Conservation (phyloP, 2,113 vertebrate genomes). For the Rana temporaria region DNA sequence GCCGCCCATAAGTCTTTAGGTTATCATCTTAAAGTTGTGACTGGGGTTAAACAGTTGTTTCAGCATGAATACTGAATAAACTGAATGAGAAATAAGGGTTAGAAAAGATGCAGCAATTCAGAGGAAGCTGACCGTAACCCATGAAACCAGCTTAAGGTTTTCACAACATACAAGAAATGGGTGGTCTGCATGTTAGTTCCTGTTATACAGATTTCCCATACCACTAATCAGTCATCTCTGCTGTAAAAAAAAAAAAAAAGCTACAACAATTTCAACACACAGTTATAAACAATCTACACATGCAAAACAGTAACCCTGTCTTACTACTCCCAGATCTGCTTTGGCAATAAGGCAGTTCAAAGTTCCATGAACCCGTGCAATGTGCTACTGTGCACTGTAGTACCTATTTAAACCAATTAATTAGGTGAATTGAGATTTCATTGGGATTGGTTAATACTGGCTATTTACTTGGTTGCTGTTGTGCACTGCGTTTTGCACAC, state of each 20-base stretch:
- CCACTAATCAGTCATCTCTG: neutral
- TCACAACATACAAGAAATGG: constrained; percentile 18
- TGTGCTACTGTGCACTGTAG: no score
- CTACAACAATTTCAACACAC: neutral
- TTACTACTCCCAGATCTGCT: no score
- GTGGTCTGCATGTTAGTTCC: constrained; percentile 16
- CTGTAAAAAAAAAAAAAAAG: neutral
- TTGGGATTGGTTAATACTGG: no score
- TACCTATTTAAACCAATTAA: no score
- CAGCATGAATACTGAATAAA: neutral
- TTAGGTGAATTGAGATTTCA: no score
- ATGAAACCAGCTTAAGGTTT: neutral
- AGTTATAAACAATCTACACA: neutral
- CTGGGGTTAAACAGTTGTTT: no score
- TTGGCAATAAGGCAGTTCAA: no score
- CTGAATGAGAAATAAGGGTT: neutral
- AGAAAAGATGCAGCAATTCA: neutral
- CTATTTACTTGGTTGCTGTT: no score
- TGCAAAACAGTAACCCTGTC: neutral
- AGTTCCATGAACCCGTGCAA: no score
- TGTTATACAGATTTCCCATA: constrained; percentile 1
- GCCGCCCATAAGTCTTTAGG: no score
- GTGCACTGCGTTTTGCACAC: no score
- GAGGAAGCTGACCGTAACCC: neutral
- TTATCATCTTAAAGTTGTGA: no score